phyloP scores from a whole-genome alignment of 2,888 invertebrate genomes.

The Mantis religiosa region DNA sequence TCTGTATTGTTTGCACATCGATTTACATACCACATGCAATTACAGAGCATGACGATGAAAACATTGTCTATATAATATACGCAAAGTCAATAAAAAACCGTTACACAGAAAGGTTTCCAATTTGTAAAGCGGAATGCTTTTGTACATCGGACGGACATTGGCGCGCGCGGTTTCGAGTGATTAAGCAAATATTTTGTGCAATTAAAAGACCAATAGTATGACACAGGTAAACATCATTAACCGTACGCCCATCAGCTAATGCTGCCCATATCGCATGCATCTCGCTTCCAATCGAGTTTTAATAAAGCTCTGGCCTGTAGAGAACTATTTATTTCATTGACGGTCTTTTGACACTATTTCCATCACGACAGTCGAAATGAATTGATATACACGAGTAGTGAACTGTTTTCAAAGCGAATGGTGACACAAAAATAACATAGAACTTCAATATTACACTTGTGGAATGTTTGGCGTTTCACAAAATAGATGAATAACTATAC shows the following conservation, averaged over 20 bases:
- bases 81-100: background rate
- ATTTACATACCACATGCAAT: background rate
- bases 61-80: background rate
- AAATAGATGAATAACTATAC: no score
- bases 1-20: background rate
- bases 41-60: background rate
- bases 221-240: background rate
- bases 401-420: background rate
- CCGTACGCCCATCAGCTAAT: no score
- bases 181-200: background rate
- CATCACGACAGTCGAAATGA: background rate
- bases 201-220: background rate
- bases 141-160: background rate
- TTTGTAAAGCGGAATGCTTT: background rate
- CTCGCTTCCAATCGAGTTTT: background rate
- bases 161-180: background rate
- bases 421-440: no score
- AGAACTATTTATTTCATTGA: background rate
- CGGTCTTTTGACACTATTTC: background rate
- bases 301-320: background rate
- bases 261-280: background rate
- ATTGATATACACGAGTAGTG: background rate
- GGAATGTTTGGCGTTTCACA: no score
- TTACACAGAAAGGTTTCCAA: background rate
- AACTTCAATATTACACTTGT: no score